Evolutionary conservation across 2,113 vertebrate species (phyloP), one percentile per base, ranked within the genome.

Genomic region (Pipa parva): DNA sequence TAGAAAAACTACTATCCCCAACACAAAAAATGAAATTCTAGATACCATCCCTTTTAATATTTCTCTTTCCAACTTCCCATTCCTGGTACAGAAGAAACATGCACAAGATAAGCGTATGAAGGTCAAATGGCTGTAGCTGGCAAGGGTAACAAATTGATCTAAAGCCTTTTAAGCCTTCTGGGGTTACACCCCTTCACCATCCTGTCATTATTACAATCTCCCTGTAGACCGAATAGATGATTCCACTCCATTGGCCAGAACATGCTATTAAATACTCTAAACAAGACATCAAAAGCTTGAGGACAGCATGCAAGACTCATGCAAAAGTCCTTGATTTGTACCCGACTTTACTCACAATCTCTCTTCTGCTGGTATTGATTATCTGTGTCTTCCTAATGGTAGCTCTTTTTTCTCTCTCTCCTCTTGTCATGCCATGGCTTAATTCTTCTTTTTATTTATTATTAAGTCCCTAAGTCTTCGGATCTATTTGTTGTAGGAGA

Each of bases 371-470:
- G 64, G 72, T 82, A 89, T 87, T 59, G 85, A 89, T 88, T 63
- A 59, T 69, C 71, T 72, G 64, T 71, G 76, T 71, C 67, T 81
- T 76, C 81, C 80, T 87, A 84, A 84, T 78, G 81, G 83, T 75
- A 58, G 76, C 46, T 71, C 78, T 75, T 66, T 66, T 64, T 59
- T 63, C 64, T 27, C 66, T 71, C 51, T 33, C 55, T 48, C 39
- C n/a, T n/a, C n/a, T n/a, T n/a, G n/a, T n/a, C n/a, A n/a, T n/a
- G n/a, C n/a, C n/a, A n/a, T n/a, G 29, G n/a, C 24, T 15, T n/a
- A 12, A 61, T 48, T n/a, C 55, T 58, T 65, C 51, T 56, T 49
- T 49, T 31, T 59, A 57, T 57, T 66, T 66, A 65, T 65, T 22
- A 48, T 56, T 45, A 57, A 48, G 54, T 20, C 63, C 28, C 20